A percentile compares a stretch with the other conserved stretches of the same genome.
These are phyloP conservation scores for Lasioglossum oenotherae DNA, from an alignment of 2,888 invertebrate species.

Conservation along the genomic window DNA sequence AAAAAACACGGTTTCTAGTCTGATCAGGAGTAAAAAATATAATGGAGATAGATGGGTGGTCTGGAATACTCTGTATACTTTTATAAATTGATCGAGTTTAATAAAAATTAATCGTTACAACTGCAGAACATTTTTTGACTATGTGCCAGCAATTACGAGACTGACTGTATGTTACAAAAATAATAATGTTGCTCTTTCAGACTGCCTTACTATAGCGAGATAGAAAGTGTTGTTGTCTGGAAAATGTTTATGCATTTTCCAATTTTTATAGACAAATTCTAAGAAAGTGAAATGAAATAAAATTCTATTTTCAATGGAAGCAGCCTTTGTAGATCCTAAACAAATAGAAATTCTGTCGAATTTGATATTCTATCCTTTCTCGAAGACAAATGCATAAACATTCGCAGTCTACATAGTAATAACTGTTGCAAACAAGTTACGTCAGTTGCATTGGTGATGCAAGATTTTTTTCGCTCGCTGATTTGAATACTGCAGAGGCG, in stretches of 20 bases:
- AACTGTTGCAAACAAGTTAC: background rate
- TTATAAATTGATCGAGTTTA: background rate
- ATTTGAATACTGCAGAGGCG: constrained; percentile 43
- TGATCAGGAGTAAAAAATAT: background rate
- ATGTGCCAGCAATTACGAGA: too few species aligned
- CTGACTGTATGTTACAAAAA: background rate
- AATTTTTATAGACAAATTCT: too few species aligned
- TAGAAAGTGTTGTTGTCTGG: background rate
- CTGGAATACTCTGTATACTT: background rate
- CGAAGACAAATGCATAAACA: too few species aligned
- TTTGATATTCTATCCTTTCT: too few species aligned
- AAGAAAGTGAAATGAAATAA: too few species aligned
- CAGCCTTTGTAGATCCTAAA: too few species aligned
- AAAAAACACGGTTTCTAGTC: background rate
- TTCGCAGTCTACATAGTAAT: background rate
- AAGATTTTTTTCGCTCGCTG: background rate
- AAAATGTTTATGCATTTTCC: background rate
- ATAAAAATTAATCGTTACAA: background rate
- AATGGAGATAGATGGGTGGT: background rate
- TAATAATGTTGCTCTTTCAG: background rate
- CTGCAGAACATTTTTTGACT: background rate
- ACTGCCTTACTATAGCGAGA: background rate
- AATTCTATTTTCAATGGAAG: too few species aligned
- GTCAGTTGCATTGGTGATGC: background rate
- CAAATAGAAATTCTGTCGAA: too few species aligned